Base-by-base conservation (phyloP, 2,113 vertebrate genomes). In the Apodemus sylvaticus region DNA sequence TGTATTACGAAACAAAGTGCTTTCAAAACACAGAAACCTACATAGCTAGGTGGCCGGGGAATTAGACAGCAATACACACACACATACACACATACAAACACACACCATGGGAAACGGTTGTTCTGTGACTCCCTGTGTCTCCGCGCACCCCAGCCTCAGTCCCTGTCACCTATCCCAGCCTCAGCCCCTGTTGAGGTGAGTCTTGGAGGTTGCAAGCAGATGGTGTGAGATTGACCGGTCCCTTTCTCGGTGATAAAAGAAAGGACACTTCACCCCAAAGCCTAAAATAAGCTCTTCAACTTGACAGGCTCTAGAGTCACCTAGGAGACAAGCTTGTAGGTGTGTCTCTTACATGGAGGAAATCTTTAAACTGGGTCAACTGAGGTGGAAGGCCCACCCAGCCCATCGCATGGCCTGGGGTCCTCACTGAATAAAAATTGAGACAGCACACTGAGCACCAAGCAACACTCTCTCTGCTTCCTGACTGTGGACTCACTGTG, bases 1-100 rank as follows among this genome's bases (percentile, higher is more conserved):
- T 95, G 94, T 29, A 0, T 96, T 95, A 89, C 16, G 86, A 97
- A 97, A 93, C 53, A 7, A 97, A 96, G 94, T 62, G 0, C 91
- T 94, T 89, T 97, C 73, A 79, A 92, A 39, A 91, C 89, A 83
- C 17, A 19, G 58, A 76, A 62, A 68, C 48, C 36, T 11, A 9
- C 0, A 0, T 24, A 53, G 48, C 16, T 55, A 48, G 93, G 89
- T 39, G 58, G 79, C 77, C 0, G 4, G 36, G 51, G 76, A 79
- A 34, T 62, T 5, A 1, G 5, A 3, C 58, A 86, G 42, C 20
- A 20, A 60, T 7, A 58, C 36, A 29, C 20, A 71, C 53, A 55
- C 19, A 60, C n/a, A 42, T 12, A 71, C 53, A 55, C 19, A 60
- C n/a, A 42, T 12, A 42, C 12, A 26, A 1, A 68, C 42, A 86